Base-by-base conservation (phyloP, 1,140 invertebrate genomes). In the honey bee (Apis mellifera) region DNA sequence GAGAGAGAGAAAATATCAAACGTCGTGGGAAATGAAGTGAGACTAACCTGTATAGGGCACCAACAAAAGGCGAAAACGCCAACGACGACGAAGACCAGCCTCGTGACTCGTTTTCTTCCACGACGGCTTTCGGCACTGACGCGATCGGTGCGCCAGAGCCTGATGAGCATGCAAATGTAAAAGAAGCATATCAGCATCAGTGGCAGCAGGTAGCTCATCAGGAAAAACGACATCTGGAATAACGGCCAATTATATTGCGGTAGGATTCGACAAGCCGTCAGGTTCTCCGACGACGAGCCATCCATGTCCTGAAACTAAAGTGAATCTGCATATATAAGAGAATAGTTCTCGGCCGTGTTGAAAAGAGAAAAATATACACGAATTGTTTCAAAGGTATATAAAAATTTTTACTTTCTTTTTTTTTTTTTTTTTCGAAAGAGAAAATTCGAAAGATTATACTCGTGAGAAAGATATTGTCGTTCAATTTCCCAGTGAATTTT, bases 41-140 rank as follows among this genome's bases (percentile, higher is more conserved):
- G 1, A 70, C 95, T 95, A 84, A 98, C 96, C 95, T 99, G 98
- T 90, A 99, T 97, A 3, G 98, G 98, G 88, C 97, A 96, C 99
- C 99, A 99, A 94, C 98, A 99, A 57, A 99, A 95, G 15, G 98
- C 98, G 92, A 99, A 99, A 54, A 98, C 98, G 32, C 98, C 96
- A 0, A 99, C 98, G 21, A 99, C 98, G 32, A 98, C 97, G 59
- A 99, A 95, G 12, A 99, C 98, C 96, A 99, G 97, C 82, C 97
- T 95, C 1, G 98, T 99, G 1, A 99, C 98, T 82, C 98, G 95
- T 92, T 97, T 97, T 93, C 98, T 98, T 52, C 98, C 97, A 86
- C 97, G 95, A 68, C 97, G 94, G 71, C 95, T 96, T 90, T 97
- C 96, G 2, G 95, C 95, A 54, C 96, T 96, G 55, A 95, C 94